Evolutionary conservation across 2,113 vertebrate genomes (phyloP), one percentile per base, ranked within the genome.

Genomic region (Garra rufa): DNA sequence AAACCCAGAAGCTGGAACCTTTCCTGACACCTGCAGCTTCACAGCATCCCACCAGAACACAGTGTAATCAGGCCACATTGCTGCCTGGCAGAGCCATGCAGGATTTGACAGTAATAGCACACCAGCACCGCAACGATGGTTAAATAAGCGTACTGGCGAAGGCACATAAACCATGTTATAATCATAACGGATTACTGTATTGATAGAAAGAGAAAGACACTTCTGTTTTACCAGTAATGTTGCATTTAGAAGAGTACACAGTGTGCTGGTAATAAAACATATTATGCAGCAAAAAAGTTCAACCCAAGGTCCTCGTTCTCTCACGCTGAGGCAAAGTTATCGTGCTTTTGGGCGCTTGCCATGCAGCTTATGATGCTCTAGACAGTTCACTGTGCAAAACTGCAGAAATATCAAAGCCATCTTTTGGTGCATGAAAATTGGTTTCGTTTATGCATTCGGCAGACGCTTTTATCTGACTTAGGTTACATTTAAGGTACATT

Each of bases 21-120:
- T 85, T 76, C 46, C 83, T 87, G 88, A 88, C 90, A 92, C 91
- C 92, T 92, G 90, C 89, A 83, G 89, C 57, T 91, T 85, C 85
- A 52, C 50, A 91, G 89, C 88, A 86, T 84, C 88, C 73, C 43
- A 69, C 85, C 91, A 92, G 89, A 86, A 89, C 88, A 81, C 88
- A 88, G 92, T 90, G 71, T 88, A 83, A 88, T 85, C 83, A 83
- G 63, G 84, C 65, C 87, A 92, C 19, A 73, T 82, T 80, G 87
- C 85, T 87, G 87, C 67, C 67, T 71, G 88, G 71, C 61, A 83
- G 55, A 61, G 30, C 41, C 19, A 86, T 65, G 88, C 41, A 13
- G 1, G 3, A 85, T 82, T 82, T 86, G 71, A 80, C 30, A 73
- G 67, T 80, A 87, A 77, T 85, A 88, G 85, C 89, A 78, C 73